Evolutionary conservation across 2,113 vertebrate genomes (phyloP).

Genomic region (Pantherophis guttatus): DNA sequence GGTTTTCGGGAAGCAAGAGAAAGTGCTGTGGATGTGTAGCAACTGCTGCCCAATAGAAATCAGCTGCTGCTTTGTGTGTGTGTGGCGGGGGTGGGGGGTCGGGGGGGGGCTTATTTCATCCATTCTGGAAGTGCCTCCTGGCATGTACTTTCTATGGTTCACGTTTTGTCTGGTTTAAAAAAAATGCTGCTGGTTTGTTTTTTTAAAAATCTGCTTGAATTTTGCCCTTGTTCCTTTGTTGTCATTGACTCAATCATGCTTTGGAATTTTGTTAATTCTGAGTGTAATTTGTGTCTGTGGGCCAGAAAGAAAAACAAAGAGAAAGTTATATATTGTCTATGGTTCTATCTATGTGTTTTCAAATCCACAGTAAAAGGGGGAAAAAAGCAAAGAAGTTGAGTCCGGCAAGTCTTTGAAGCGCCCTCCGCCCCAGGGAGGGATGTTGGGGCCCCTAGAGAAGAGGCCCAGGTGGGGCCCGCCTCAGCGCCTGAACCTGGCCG

Average conservation of each 20-base stretch:
- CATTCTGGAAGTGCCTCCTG: background rate
- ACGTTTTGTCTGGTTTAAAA: conserved; percentile 13
- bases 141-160: conserved; percentile 40
- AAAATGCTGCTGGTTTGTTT: conserved; percentile 42
- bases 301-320: conserved; percentile 57
- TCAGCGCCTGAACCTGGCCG: background rate
- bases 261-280: conserved; percentile 39
- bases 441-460: too few relatives aligned
- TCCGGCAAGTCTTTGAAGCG: background rate
- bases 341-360: conserved; percentile 58
- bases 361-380: conserved; percentile 32
- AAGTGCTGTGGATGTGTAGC: conserved; percentile 37
- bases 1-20: background rate
- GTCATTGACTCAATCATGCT: conserved; percentile 45
- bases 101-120: background rate
- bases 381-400: background rate
- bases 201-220: conserved; percentile 40
- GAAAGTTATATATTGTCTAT: conserved; percentile 65
- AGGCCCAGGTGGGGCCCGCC: too few relatives aligned
- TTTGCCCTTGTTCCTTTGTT: background rate
- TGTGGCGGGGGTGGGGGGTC: conserved; percentile 17
- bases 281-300: conserved; percentile 51
- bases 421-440: too few relatives aligned
- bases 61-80: conserved; percentile 40
- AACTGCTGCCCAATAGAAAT: conserved; percentile 47